A percentile compares a stretch with the other conserved stretches of the same genome.
These are phyloP conservation scores for Branchellion lobata DNA, from an alignment of 2,888 invertebrate species.

Conservation along the genomic window DNA sequence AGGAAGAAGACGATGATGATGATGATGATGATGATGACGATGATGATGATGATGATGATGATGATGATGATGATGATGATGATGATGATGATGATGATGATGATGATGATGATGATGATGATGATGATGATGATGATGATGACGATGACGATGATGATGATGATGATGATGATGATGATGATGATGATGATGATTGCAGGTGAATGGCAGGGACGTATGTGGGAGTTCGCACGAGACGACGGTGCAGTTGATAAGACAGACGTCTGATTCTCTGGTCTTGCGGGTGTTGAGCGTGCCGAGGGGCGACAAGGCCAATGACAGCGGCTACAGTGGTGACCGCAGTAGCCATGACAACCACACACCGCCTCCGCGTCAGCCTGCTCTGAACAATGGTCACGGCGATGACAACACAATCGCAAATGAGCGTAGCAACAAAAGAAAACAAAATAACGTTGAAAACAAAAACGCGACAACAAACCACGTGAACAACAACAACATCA, in stretches of 20 bases:
- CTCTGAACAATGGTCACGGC: too few relatives aligned
- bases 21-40: background rate
- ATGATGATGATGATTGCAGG: background rate
- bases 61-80: conserved; percentile 4
- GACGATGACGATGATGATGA: background rate
- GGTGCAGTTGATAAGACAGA: background rate
- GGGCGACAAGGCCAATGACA: background rate
- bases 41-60: background rate
- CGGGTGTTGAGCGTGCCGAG: background rate
- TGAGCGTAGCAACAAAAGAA: background rate
- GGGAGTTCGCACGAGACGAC: background rate
- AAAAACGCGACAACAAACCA: background rate
- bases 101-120: conserved; percentile 23
- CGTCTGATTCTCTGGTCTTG: background rate
- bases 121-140: background rate
- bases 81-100: background rate
- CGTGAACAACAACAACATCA: background rate
- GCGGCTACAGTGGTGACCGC: background rate
- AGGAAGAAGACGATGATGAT: background rate
- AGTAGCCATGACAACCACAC: background rate
- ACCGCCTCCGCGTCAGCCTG: too few relatives aligned
- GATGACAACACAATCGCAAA: too few relatives aligned
- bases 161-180: conserved; percentile 4
- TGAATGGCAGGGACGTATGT: background rate
- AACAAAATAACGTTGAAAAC: background rate